Base-by-base conservation (phyloP, 2,113 vertebrate species). In the Chascanopsetta lugubris region DNA sequence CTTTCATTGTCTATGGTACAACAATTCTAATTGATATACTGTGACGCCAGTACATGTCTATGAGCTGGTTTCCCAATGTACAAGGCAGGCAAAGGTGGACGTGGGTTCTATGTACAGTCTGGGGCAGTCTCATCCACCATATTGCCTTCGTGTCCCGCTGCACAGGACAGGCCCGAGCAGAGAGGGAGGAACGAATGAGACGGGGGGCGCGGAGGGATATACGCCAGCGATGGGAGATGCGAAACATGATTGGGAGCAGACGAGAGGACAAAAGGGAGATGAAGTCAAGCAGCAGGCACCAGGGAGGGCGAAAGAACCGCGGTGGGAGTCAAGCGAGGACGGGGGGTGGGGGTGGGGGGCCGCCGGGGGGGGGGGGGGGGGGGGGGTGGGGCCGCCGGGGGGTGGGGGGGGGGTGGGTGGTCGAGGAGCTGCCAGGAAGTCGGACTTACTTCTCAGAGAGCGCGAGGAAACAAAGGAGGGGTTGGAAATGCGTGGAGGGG, bases 31-130 rank as follows among this genome's bases (percentile, higher is more conserved):
- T 88, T 87, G 82, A 91, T 88, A 91, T 89, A 84, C 78, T 85
- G 80, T 77, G n/a, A 79, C 75, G 83, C 79, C 86, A 84, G 80
- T 90, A 91, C 77, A 86, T 75, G 76, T 89, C 77, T 85, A 82
- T 85, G 87, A 90, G 89, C 90, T 90, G 87, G 84, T 89, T 90
- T 85, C 77, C 84, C 86, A 84, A 73, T 77, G 72, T 85, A 90
- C 88, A 89, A 85, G 85, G 88, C 83, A 88, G 86, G 81, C 78
- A 88, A 85, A 71, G 86, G 86, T 89, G 89, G 87, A 90, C 74
- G 82, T 89, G 80, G 82, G 87, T 87, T 82, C 78, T 93, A 93
- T 93, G 78, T 93, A 93, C 91, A 93, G 78, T 86, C 80, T 79
- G 77, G 79, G 83, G 87, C 77, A 79, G 72, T 88, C 83, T 88